Evolutionary conservation across 2,888 invertebrate genomes (phyloP).

Genomic region (Abscondita cerata): DNA sequence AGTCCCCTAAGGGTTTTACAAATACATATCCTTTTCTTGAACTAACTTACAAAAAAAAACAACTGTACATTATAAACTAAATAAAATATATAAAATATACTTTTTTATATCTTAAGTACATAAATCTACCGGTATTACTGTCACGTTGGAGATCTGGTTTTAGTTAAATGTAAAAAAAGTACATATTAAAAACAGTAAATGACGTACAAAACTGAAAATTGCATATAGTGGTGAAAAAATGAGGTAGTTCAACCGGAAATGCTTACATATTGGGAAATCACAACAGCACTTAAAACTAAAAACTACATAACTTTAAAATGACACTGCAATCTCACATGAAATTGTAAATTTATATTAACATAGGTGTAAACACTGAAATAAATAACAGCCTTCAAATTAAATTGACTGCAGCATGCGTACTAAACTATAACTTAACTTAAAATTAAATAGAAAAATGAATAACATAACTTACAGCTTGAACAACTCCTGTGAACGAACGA

Average conservation of each 20-base stretch:
- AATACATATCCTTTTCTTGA: conserved; percentile 39
- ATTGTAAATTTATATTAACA: conserved; percentile 16
- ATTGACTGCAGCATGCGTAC: conserved; percentile 20
- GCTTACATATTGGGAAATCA: conserved; percentile 30
- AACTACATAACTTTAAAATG: conserved; percentile 23
- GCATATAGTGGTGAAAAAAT: conserved; percentile 35
- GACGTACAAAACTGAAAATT: conserved; percentile 31
- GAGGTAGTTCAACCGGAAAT: conserved; percentile 39
- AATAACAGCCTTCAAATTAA: conserved; percentile 35
- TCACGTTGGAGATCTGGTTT: conserved; percentile 46
- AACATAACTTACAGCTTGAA: conserved; percentile 24
- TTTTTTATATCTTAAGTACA: conserved; percentile 47
- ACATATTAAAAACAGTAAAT: conserved; percentile 29
- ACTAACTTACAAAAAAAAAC: conserved; percentile 46
- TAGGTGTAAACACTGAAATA: conserved; percentile 34
- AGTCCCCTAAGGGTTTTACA: conserved; percentile 45
- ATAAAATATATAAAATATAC: conserved; percentile 39
- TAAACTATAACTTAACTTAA: conserved; percentile 23
- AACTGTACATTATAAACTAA: conserved; percentile 50
- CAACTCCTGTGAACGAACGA: conserved; percentile 29
- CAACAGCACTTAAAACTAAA: conserved; percentile 31
- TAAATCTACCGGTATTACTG: conserved; percentile 52
- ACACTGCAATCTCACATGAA: conserved; percentile 26
- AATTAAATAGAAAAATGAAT: conserved; percentile 13
- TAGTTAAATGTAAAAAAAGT: conserved; percentile 25